Base-by-base conservation (phyloP, 2,113 vertebrate species). In the Leptobrachium leishanense region DNA sequence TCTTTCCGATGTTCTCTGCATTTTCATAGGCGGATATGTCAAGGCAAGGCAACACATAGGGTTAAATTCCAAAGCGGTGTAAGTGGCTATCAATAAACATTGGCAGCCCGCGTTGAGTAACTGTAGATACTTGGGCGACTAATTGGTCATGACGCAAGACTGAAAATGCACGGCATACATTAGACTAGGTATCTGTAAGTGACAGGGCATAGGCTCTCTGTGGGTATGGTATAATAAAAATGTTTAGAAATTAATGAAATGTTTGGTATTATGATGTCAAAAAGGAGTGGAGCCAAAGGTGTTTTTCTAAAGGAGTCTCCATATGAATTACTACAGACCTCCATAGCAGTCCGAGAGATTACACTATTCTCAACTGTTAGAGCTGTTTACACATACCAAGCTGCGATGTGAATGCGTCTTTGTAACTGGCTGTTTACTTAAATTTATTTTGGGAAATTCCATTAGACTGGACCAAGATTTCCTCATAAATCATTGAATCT, bases 361-460 rank as follows among this genome's bases (percentile, higher is more conserved):
- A 95, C 94, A 96, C 94, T 95, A 87, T 91, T 87, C 91, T 92
- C 87, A 88, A 94, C 94, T 96, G 95, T 95, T 94, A 90, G 84
- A 88, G 92, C 87, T 96, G 95, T 96, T 95, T 95, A 94, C 93
- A 93, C 94, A 94, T 94, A 93, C 94, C 94, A 92, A 86, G 86
- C 92, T 90, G 91, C 93, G 93, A 94, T 95, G 78, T 80, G 94
- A 95, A 95, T 95, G 93, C 93, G 92, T 96, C 95, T 96, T 95
- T 96, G 95, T 97, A 93, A 94, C 90, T 84, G 92, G 94, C 90
- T 97, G 96, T 98, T 98, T 97, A 96, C 95, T 94, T 90, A 90
- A 90, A 95, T 95, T 94, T 98, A 97, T 97, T 97, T 97, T 95
- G 95, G 96, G 95, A 95, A 96, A 95, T 94, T 96, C 95, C 95